Base-by-base conservation (phyloP, 2,797 vertebrate species). In the Gobio occitaniae region DNA sequence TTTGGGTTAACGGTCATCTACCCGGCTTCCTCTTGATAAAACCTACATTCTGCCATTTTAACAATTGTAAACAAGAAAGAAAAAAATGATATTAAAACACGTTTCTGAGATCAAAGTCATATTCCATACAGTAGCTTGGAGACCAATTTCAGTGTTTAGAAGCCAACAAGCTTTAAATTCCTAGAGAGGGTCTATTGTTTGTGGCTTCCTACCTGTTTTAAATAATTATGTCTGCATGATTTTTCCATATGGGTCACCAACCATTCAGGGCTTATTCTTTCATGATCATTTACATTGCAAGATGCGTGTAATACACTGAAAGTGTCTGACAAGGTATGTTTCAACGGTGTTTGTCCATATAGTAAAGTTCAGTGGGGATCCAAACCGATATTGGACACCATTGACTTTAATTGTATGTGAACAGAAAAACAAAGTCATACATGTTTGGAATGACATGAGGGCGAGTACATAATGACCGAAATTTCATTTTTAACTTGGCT, bases 111-210 rank as follows among this genome's bases (percentile, higher is more conserved):
- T 65, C 70, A 77, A 86, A 44, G 29, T 32, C 12, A 68, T 63
- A 44, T 32, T 29, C 50, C 10, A 69, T 52, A 52, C 21, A 29
- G 21, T 29, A 54, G 32, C 56, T 47, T 38, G n/a, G 68, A 84
- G 77, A 59, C 29, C 29, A 71, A 59, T 78, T 77, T 79, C 8
- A 71, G 77, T 69, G 84, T 78, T 56, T 84, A 78, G 77, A 65
- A 78, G 65, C 81, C 52, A 76, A 86, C 56, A 16, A 86, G 83
- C 68, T 82, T 87, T 81, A 81, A 87, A 92, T 90, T 89, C 87
- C 82, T 88, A 29, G 84, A 89, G 84, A 87, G 36, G 61, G 63
- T 50, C 88, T 86, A 90, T 91, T 92, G 90, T 91, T 89, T 83
- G 71, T 78, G 84, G 80, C 86, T 91, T 92, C 89, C 89, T 86